These are phyloP conservation scores for Heterotis niloticus DNA, from an alignment of 2,113 vertebrate species.

Conservation along the genomic window DNA sequence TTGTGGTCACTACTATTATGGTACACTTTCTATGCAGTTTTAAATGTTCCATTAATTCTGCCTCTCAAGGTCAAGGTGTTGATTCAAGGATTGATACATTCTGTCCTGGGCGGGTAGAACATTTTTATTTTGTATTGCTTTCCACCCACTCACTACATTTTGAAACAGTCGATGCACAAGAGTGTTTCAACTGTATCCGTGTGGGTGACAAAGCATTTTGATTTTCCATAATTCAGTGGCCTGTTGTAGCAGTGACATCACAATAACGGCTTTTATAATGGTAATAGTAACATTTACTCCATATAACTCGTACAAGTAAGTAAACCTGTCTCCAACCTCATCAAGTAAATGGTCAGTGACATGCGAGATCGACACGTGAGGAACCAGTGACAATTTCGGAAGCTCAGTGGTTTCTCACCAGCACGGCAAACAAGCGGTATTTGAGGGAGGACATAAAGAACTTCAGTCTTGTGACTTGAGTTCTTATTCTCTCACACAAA, in stretches of 20 bases:
- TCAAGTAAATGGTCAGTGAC: conserved; percentile 58
- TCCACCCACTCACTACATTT: conserved; percentile 75
- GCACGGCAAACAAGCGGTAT: conserved; percentile 26
- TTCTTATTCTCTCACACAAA: conserved; percentile 42
- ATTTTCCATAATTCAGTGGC: conserved; percentile 63
- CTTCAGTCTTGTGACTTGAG: conserved; percentile 32
- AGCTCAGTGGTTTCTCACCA: conserved; percentile 28
- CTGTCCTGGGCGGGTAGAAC: conserved; percentile 71
- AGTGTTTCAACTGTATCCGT: conserved; percentile 75
- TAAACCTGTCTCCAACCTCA: conserved; percentile 67
- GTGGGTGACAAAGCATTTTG: conserved; percentile 74
- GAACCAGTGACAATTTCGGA: conserved; percentile 1
- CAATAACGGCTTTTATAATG: conserved; percentile 73
- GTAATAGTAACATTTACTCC: conserved; percentile 64
- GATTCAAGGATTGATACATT: conserved; percentile 58
- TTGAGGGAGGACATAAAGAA: conserved; percentile 41
- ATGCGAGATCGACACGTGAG: conserved; percentile 17
- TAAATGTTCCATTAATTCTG: conserved; percentile 66
- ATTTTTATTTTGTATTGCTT: conserved; percentile 67
- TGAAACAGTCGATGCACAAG: conserved; percentile 70
- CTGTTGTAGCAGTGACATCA: conserved; percentile 81
- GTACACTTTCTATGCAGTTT: conserved; percentile 80
- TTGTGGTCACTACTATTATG: conserved; percentile 99
- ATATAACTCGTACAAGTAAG: conserved; percentile 67
- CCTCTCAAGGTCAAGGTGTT: conserved; percentile 70